Conservation (phyloP, 2,113 vertebrate species). For the Silurus asotus region DNA sequence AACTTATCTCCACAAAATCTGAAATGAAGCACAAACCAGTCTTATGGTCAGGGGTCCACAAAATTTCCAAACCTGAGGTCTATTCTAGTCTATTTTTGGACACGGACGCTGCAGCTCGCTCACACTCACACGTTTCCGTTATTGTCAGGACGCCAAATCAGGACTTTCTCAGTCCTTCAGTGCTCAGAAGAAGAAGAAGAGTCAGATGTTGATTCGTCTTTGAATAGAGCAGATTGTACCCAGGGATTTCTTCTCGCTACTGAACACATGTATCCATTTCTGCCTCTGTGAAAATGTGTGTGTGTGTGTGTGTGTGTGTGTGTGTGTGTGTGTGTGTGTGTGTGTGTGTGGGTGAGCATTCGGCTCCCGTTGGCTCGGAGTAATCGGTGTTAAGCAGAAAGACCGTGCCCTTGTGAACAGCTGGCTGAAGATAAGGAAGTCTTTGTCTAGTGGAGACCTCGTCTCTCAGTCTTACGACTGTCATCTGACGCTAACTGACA, state of each 20-base stretch:
- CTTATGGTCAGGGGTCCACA: too few species aligned
- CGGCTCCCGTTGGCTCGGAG: not conserved
- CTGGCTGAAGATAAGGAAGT: slow-evolving; percentile 39
- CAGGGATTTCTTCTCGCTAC: slow-evolving; percentile 19
- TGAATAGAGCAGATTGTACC: slow-evolving; percentile 26
- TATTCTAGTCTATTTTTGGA: not conserved
- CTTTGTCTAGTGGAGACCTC: slow-evolving; percentile 27
- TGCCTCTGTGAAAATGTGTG: not conserved
- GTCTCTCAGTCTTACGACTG: not conserved
- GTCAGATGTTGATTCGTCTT: not conserved
- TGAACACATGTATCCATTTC: not conserved
- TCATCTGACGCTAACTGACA: slow-evolving; percentile 24
- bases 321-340: not conserved
- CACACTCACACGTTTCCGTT: not conserved
- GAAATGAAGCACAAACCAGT: too few species aligned
- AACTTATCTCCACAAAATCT: too few species aligned
- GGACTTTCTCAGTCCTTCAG: not conserved
- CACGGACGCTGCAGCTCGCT: not conserved
- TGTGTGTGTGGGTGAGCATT: not conserved
- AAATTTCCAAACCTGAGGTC: too few species aligned
- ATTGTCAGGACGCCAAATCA: slow-evolving; percentile 2
- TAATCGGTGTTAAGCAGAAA: slow-evolving; percentile 22
- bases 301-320: not conserved
- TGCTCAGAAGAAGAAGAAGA: not conserved
- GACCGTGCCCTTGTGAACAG: slow-evolving; percentile 18